Base-by-base conservation (phyloP, 2,888 invertebrate genomes). In the Cheilosia impressa region DNA sequence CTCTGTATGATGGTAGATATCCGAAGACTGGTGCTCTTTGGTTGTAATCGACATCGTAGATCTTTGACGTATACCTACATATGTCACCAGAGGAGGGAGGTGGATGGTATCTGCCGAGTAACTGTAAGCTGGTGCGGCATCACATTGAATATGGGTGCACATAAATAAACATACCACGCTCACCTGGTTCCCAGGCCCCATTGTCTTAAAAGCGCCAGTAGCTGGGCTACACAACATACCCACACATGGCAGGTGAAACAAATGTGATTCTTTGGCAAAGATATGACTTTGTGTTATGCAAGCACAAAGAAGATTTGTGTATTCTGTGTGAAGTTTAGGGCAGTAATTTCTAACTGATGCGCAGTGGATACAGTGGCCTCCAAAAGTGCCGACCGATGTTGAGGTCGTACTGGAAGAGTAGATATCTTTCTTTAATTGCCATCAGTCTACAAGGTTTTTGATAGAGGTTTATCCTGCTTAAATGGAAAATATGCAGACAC, bases 171-270 rank as follows among this genome's bases (percentile, higher is more conserved):
- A 52, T n/a, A 60, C 34, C 41, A 68, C 55, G 66, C 50, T 80
- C 79, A 84, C 84, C 84, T 84, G 84, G 65, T 84, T 84, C 79
- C 79, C 84, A 84, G 68, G 79, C 34, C n/a, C 71, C 79, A 84
- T 84, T 79, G 84, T 79, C 71, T 76, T 71, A 38, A n/a, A 38
- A 62, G 24, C 24, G 10, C 47, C 77, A 78, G 68, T 69, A 79
- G 69, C 69, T 9, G 41, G 31, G 38, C 68, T 15, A 72, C 19
- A 50, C 50, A 50, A 43, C 57, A 66, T 43, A 15, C 52, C 45
- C 52, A 17, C 52, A 27, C 63, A 71, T 71, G 79, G 79, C 79
- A 84, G 84, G 79, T 84, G 79, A 71, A 84, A 84, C 47, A 75
- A 84, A 79, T 71, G 75, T 55, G 75, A 79, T 84, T 75, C 53